A percentile compares a stretch with the other conserved stretches of the same genome.
Conservation (phyloP, 1,140 invertebrate species). For the Drosophila pruinosa region DNA sequence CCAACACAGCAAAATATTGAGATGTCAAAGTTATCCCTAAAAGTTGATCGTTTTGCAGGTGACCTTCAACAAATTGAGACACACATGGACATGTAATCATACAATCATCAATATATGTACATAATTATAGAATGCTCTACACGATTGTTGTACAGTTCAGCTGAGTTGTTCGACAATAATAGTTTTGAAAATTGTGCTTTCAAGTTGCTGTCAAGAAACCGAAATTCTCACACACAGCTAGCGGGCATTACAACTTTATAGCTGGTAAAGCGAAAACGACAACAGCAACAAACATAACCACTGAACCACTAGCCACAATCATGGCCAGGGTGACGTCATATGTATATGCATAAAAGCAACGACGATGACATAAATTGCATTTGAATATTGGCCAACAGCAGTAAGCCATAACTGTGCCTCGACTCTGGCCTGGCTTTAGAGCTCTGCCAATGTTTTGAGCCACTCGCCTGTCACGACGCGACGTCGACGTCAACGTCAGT, state of each 20-base stretch:
- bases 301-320: conserved; percentile 55
- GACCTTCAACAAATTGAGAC: conserved; percentile 2
- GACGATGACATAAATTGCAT: conserved; percentile 78
- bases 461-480: conserved; percentile 58
- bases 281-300: conserved; percentile 16
- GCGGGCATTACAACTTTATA: conserved; percentile 49
- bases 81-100: not conserved
- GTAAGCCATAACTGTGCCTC: conserved; percentile 40
- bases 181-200: conserved; percentile 17
- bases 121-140: conserved; percentile 31
- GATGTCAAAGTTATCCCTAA: not conserved
- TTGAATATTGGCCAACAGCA: conserved; percentile 77
- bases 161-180: conserved; percentile 21
- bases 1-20: not conserved
- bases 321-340: conserved; percentile 75
- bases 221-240: conserved; percentile 49
- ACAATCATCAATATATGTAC: conserved; percentile 13
- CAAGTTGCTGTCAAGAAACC: conserved; percentile 32
- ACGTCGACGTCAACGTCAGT: not conserved
- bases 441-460: conserved; percentile 20
- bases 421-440: conserved; percentile 2
- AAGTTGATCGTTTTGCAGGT: not conserved
- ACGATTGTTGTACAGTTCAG: not conserved
- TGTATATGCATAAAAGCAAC: conserved; percentile 54
- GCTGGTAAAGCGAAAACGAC: conserved; percentile 19